These are phyloP conservation scores for Sinotaia quadrata DNA, from an alignment of 2,888 invertebrate genomes.

Conservation along the genomic window DNA sequence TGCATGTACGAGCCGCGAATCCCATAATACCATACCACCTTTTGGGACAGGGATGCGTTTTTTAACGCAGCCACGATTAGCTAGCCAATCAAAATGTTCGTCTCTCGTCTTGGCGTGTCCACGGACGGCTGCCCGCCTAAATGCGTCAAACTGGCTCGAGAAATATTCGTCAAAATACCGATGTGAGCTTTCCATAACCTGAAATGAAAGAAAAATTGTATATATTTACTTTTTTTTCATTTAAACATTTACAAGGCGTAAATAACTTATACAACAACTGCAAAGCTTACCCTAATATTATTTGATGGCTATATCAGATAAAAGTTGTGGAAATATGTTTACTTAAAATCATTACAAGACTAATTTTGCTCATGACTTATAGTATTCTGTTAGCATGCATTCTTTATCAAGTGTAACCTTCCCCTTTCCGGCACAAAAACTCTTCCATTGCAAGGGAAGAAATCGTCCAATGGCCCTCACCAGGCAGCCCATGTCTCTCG, in stretches of 20 bases:
- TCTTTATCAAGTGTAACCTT: too few species aligned
- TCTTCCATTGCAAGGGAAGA: too few species aligned
- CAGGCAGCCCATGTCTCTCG: too few species aligned
- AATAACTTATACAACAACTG: too few species aligned
- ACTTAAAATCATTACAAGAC: too few species aligned
- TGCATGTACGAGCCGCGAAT: constrained; percentile 63
- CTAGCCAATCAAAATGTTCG: constrained; percentile 41
- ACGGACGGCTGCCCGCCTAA: constrained; percentile 1
- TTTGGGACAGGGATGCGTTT: constrained; percentile 58
- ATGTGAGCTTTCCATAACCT: constrained; percentile 46
- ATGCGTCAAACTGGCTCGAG: background rate
- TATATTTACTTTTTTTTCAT: background rate
- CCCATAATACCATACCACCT: constrained; percentile 66
- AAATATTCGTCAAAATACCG: constrained; percentile 24
- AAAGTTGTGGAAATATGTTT: too few species aligned
- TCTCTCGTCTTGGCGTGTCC: constrained; percentile 18
- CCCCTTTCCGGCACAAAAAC: too few species aligned
- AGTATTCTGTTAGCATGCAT: too few species aligned
- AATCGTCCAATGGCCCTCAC: too few species aligned
- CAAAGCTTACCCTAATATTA: too few species aligned
- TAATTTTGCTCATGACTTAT: too few species aligned
- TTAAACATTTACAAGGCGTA: background rate
- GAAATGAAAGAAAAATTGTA: background rate
- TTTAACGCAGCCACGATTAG: constrained; percentile 43
- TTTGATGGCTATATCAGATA: too few species aligned